Conservation (phyloP, 2,888 invertebrate genomes). For the Leucoptera coffeella region DNA sequence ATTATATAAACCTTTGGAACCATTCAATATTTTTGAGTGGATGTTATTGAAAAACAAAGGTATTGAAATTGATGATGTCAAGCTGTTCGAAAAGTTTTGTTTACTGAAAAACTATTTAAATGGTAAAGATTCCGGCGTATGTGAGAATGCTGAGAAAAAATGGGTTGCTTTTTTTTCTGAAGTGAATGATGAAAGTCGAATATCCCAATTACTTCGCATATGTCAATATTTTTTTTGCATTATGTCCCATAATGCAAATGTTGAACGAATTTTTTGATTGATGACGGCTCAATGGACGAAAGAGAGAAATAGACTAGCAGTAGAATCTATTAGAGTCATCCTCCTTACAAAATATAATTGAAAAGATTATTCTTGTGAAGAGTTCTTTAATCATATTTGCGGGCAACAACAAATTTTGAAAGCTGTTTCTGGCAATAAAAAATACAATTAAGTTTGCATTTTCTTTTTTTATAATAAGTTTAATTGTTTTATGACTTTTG, state of each 20-base stretch:
- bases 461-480: not conserved
- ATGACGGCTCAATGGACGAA: not conserved
- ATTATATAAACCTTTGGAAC: not conserved
- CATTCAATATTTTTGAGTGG: not conserved
- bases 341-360: not conserved
- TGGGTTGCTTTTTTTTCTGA: not conserved
- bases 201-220: not conserved
- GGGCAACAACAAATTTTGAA: not conserved
- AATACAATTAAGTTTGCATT: not conserved
- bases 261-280: not conserved
- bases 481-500: not conserved
- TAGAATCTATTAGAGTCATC: not conserved
- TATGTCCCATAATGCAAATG: not conserved
- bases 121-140: not conserved
- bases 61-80: not conserved
- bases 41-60: not conserved
- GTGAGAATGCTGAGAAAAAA: not conserved
- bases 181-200: not conserved
- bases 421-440: not conserved
- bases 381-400: not conserved
- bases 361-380: not conserved
- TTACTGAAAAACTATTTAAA: not conserved
- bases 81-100: not conserved
- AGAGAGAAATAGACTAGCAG: not conserved
- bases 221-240: not conserved